Base-by-base conservation (phyloP, 2,888 invertebrate species). In the Callyntrura guangdongensis region DNA sequence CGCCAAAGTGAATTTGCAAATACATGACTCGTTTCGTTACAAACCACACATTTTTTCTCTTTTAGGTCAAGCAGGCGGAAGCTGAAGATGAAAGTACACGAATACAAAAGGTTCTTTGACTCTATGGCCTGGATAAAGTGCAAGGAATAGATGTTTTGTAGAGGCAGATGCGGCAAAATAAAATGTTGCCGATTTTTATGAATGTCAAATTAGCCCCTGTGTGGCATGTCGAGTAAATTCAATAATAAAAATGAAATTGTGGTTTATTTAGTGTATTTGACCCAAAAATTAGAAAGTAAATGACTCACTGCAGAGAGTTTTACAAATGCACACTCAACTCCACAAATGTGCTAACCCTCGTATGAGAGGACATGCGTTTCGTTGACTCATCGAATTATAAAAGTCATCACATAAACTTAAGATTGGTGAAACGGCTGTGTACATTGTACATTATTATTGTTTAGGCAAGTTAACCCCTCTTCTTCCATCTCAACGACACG, bases 31-130 rank as follows among this genome's bases (percentile, higher is more conserved):
- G 36, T 36, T 36, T 4, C 36, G 6, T 6, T 6, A 36, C 6
- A 36, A 36, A 4, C 6, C 36, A 36, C 36, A n/a, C 67, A 25
- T 47, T 49, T 72, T 84, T 84, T 84, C 64, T 49, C 22, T 64
- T 49, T 79, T 53, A 27, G 67, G 86, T 59, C 79, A 79, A 0
- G 36, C 64, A 79, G 0, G 36, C 77, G 86, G 86, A 86, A 79
- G 86, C 79, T 79, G 27, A 67, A 77, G 27, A 27, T n/a, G 8
- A 20, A 36, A 53, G 27, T 64, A 36, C 6, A 5, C 14, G 27
- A 64, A 77, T 25, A 53, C 0, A 53, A 77, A 69, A 86, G 47
- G 86, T 86, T 86, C 86, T 53, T 86, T 79, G 86, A 86, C 86
- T 67, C 61, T 14, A 1, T 86, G 79, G 49, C 86, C 86, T 79